These are phyloP conservation scores for Burhinus oedicnemus DNA, from an alignment of 2,113 vertebrate species.

Conservation along the genomic window DNA sequence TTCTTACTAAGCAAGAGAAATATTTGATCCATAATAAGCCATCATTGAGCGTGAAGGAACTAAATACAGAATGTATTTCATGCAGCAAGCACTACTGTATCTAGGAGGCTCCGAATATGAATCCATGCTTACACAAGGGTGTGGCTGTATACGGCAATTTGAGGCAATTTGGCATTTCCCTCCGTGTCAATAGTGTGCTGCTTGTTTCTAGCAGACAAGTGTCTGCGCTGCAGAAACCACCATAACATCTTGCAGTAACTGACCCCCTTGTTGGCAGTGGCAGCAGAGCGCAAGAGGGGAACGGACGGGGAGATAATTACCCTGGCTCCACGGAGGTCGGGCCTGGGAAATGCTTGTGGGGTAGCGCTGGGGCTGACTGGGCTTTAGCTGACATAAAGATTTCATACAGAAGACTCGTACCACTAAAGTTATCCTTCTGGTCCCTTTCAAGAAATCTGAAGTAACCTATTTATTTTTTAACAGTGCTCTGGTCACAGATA, in stretches of 20 bases:
- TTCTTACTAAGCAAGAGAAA: background rate
- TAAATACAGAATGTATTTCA: background rate
- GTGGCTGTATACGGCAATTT: background rate
- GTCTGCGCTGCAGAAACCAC: slow-evolving; percentile 31
- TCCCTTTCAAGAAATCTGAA: slow-evolving; percentile 3
- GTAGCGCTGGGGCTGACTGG: background rate
- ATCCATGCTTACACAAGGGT: background rate
- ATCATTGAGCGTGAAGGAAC: background rate
- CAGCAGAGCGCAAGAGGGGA: background rate
- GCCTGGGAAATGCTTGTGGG: slow-evolving; percentile 16
- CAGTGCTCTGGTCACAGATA: background rate
- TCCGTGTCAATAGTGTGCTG: background rate
- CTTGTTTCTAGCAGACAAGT: slow-evolving; percentile 52
- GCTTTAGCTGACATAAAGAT: slow-evolving; percentile 13
- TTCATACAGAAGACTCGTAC: slow-evolving; percentile 14
- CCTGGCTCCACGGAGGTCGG: background rate
- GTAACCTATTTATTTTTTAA: slow-evolving; percentile 1
- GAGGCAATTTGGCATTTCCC: slow-evolving; percentile 50
- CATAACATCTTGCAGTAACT: slow-evolving; percentile 17
- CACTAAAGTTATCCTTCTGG: slow-evolving; percentile 12
- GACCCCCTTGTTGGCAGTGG: slow-evolving; percentile 32
- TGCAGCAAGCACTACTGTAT: background rate
- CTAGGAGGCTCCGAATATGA: background rate
- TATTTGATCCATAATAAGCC: background rate
- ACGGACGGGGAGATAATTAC: background rate